Conservation (phyloP, 2,113 vertebrate species). For the Cryptotis parvus region DNA sequence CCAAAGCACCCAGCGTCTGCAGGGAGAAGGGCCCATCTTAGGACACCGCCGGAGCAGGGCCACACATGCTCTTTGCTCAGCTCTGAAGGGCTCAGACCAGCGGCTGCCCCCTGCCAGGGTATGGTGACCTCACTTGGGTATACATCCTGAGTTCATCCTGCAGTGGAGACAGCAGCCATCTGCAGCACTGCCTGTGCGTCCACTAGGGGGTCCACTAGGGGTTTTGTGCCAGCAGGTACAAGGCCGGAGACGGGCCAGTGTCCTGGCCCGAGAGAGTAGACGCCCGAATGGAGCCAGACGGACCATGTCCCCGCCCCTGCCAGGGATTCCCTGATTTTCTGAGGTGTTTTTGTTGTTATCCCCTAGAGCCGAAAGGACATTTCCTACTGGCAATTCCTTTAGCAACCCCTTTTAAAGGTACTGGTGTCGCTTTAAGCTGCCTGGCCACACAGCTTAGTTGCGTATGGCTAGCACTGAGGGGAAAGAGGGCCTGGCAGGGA, state of each 20-base stretch:
- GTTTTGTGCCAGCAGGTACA: background rate
- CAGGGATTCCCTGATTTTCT: background rate
- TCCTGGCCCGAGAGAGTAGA: background rate
- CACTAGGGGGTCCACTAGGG: background rate
- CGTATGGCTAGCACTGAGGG: background rate
- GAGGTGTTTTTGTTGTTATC: conserved; percentile 29
- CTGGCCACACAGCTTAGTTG: background rate
- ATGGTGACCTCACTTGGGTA: background rate
- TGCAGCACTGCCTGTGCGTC: background rate
- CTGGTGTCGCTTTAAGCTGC: background rate
- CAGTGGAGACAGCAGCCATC: background rate
- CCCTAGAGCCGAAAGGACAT: background rate
- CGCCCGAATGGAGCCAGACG: background rate
- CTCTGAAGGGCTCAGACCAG: background rate
- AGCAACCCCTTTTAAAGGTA: conserved; percentile 33
- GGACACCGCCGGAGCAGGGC: background rate
- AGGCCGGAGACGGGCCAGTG: background rate
- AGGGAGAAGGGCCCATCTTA: background rate
- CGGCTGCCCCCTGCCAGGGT: background rate
- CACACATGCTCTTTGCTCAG: background rate
- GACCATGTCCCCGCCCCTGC: background rate
- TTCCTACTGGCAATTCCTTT: background rate
- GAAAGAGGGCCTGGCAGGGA: background rate
- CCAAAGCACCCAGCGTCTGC: background rate
- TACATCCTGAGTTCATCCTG: background rate